Evolutionary conservation across 2,888 invertebrate genomes (phyloP).

Genomic region (Agriopis marginaria): DNA sequence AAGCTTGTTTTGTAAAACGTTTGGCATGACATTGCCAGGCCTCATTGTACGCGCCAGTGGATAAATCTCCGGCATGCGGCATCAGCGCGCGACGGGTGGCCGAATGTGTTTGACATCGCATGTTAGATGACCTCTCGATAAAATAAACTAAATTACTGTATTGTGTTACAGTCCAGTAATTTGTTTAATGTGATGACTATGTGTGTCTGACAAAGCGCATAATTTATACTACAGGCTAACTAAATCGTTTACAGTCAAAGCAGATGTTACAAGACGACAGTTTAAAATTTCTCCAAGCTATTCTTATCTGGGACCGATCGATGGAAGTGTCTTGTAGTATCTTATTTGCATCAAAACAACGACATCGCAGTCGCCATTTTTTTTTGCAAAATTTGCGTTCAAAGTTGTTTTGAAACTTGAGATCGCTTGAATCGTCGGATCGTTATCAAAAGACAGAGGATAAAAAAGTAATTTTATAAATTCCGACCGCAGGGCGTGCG

Average conservation of each 20-base stretch:
- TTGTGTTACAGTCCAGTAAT: slow-evolving; percentile 7
- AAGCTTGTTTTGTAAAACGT: slow-evolving; percentile 44
- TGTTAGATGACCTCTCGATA: slow-evolving; percentile 60
- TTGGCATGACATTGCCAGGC: slow-evolving; percentile 46
- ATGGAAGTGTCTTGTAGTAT: slow-evolving; percentile 8
- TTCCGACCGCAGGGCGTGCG: slow-evolving; percentile 20
- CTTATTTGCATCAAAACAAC: slow-evolving; percentile 28
- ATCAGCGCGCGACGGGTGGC: slow-evolving; percentile 62
- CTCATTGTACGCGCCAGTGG: slow-evolving; percentile 54
- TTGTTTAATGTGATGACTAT: slow-evolving; percentile 10
- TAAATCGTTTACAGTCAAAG: slow-evolving; percentile 1
- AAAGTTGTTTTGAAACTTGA: slow-evolving; percentile 28
- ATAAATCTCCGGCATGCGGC: slow-evolving; percentile 65
- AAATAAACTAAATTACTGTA: slow-evolving; percentile 33
- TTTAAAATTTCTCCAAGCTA: slow-evolving; percentile 3
- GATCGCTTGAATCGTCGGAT: slow-evolving; percentile 27
- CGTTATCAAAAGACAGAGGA: slow-evolving; percentile 35
- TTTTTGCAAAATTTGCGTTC: slow-evolving; percentile 16
- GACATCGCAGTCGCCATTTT: not conserved
- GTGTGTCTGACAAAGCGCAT: not conserved
- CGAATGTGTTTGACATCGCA: slow-evolving; percentile 66
- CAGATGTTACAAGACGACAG: not conserved
- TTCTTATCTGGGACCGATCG: slow-evolving; percentile 14
- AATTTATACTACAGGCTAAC: slow-evolving; percentile 1
- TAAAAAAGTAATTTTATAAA: slow-evolving; percentile 39